These are phyloP conservation scores for Andrena hattorfiana DNA, from an alignment of 2,888 invertebrate species.

Conservation along the genomic window DNA sequence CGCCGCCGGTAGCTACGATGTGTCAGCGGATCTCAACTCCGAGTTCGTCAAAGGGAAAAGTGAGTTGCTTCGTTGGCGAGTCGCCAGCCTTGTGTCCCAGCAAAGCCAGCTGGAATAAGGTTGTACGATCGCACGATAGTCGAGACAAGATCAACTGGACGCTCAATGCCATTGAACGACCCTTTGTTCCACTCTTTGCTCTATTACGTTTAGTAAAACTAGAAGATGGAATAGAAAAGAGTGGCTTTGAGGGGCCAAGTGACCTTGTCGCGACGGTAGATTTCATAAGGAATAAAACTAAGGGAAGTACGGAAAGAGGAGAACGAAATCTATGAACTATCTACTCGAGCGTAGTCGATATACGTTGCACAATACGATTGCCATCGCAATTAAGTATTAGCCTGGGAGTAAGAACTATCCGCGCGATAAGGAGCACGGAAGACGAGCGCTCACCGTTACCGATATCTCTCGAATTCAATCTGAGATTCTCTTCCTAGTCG, in stretches of 20 bases:
- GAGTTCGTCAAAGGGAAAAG: constrained; percentile 93
- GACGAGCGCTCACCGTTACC: background rate
- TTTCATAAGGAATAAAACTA: too few relatives aligned
- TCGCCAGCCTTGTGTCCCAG: background rate
- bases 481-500: constrained; percentile 31
- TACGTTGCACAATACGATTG: background rate
- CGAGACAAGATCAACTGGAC: too few relatives aligned
- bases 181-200: too few relatives aligned
- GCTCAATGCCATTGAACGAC: too few relatives aligned
- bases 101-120: too few relatives aligned
- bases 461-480: constrained; percentile 20
- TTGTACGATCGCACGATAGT: too few relatives aligned
- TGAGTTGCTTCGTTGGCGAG: constrained; percentile 85
- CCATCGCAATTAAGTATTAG: constrained; percentile 17
- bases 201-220: too few relatives aligned
- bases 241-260: too few relatives aligned
- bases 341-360: background rate
- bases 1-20: constrained; percentile 76
- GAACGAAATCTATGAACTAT: background rate
- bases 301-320: background rate
- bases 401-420: constrained; percentile 39
- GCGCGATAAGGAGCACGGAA: background rate
- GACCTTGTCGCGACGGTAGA: too few relatives aligned
- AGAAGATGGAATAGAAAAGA: too few relatives aligned
- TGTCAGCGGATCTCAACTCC: constrained; percentile 85